Evolutionary conservation across 2,888 invertebrate species (phyloP).

Genomic region (Noctua janthe): DNA sequence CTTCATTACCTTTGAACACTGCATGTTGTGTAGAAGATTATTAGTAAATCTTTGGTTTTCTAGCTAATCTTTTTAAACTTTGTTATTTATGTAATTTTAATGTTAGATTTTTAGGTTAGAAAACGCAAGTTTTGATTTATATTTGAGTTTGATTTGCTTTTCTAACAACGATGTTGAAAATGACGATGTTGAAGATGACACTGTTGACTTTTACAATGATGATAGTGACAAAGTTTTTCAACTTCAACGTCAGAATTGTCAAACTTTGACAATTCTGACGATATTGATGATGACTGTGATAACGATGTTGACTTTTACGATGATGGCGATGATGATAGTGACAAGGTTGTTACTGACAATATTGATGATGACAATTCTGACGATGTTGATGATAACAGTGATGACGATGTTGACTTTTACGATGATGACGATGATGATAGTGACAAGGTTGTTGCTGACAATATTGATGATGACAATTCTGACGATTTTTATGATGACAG

Average conservation of each 20-base stretch:
- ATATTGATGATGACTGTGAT: too few relatives aligned
- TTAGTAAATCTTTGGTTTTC: background rate
- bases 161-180: background rate
- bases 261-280: too few relatives aligned
- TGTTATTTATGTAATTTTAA: background rate
- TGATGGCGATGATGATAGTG: background rate
- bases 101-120: background rate
- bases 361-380: too few relatives aligned
- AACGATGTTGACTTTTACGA: background rate
- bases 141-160: background rate
- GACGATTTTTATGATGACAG: background rate
- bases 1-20: background rate
- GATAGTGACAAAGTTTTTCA: too few relatives aligned
- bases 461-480: background rate
- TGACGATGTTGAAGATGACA: too few relatives aligned
- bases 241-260: too few relatives aligned
- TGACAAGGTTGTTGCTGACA: too few relatives aligned
- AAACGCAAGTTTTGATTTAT: background rate
- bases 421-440: too few relatives aligned
- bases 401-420: too few relatives aligned
- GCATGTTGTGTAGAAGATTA: too few relatives aligned
- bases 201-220: too few relatives aligned
- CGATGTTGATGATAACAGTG: too few relatives aligned
- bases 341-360: background rate
- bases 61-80: background rate